phyloP scores from a whole-genome alignment of 2,113 vertebrate species.

The Anolis sagrei region DNA sequence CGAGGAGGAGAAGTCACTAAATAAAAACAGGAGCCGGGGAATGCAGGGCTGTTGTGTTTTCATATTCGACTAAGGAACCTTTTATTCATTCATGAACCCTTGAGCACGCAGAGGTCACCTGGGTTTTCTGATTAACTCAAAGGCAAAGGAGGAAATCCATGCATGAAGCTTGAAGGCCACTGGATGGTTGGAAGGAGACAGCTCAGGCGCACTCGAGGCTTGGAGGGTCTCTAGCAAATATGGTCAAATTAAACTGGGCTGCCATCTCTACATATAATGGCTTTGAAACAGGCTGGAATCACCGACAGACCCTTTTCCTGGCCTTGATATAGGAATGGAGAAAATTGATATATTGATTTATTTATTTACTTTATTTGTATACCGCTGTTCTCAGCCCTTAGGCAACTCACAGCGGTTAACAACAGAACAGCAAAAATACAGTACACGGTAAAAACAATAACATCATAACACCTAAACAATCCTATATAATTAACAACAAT shows the following conservation, averaged over 20 bases:
- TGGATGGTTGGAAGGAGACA: slow-evolving; percentile 47
- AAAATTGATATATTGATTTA: too few relatives aligned
- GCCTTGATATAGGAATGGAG: not conserved
- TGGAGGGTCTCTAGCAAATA: slow-evolving; percentile 39
- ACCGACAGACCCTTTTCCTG: not conserved
- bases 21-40: slow-evolving; percentile 64
- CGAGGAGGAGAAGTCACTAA: not conserved
- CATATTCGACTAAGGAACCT: slow-evolving; percentile 58
- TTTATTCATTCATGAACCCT: slow-evolving; percentile 45
- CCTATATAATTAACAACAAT: too few relatives aligned
- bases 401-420: too few relatives aligned
- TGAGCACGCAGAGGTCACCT: slow-evolving; percentile 50
- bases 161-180: slow-evolving; percentile 52
- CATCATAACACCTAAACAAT: too few relatives aligned
- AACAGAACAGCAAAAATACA: too few relatives aligned
- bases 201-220: slow-evolving; percentile 24
- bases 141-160: slow-evolving; percentile 64
- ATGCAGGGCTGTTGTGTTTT: slow-evolving; percentile 4
- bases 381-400: too few relatives aligned
- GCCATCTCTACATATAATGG: not conserved
- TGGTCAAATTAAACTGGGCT: not conserved
- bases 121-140: slow-evolving; percentile 63
- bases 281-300: not conserved
- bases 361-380: too few relatives aligned
- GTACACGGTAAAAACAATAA: too few relatives aligned